Base-by-base conservation (phyloP, 53 echinoderm and acorn worm genomes). In the Stichopus horrens region DNA sequence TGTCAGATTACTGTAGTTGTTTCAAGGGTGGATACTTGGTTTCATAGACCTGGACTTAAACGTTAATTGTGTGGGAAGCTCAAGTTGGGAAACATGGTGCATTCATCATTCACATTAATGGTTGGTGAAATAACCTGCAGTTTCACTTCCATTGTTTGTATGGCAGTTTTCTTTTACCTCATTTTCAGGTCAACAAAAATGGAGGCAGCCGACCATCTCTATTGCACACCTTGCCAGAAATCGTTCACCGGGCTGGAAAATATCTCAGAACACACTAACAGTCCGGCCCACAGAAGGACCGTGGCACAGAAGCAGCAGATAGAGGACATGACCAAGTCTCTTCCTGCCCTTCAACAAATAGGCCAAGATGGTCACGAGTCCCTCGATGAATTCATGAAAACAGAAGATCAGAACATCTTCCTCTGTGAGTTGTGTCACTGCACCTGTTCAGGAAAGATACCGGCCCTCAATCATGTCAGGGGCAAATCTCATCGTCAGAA, bases 361-460 rank as follows among this genome's bases (percentile, higher is more conserved):
- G 74, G 54, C 9, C 51, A 53, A 1, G 55, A 74, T 5, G 53
- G 55, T 21, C 23, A 52, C 8, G 23, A 65, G 37, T 7, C 66
- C 11, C 23, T 52, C 9, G 75, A 74, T 55, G 74, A 87, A 75
- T 87, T 74, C 37, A 75, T 87, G 54, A 75, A 53, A 8, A 57
- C 87, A 75, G 21, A 74, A 53, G 87, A 75, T 16, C 54, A 87
- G 21, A 87, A 87, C 55, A 53, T 74, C 5, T 87, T 73, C 53
- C 73, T 74, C 5, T 87, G 87, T 37, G 73, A 21, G 74, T 57
- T 87, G 4, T 87, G 87, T 53, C 11, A 87, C 19, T 19, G 20
- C n/a, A 53, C 87, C 55, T 87, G 87, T 16, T n/a, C 87, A 14
- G 87, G 87, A 5, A 74, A 74, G 20, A 75, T 74, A 11, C 87